phyloP scores from a whole-genome alignment of 2,888 invertebrate species.

The Serripes groenlandicus region DNA sequence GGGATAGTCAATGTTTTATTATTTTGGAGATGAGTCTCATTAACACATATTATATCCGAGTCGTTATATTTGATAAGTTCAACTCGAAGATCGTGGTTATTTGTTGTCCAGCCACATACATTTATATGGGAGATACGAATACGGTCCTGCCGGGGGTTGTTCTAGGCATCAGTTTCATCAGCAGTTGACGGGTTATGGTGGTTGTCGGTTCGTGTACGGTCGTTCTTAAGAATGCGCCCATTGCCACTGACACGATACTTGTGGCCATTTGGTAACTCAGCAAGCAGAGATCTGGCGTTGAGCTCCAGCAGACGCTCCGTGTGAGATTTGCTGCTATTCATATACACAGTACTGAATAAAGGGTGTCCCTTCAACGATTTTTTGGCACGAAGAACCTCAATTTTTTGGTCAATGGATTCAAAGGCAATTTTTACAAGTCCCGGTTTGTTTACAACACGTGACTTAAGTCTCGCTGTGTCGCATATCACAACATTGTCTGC shows the following conservation, averaged over 20 bases:
- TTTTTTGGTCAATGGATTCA: neutral
- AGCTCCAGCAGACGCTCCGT: neutral
- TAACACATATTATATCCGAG: neutral
- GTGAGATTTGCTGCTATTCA: conserved; percentile 13
- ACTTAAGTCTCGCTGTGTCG: neutral
- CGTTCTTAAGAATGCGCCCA: neutral
- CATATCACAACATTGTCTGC: no score
- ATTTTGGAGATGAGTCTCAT: conserved; percentile 9
- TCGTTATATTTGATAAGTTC: neutral
- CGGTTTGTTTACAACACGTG: neutral
- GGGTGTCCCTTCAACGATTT: neutral
- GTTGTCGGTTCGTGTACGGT: no score
- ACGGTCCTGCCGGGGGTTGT: neutral
- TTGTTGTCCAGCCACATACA: conserved; percentile 58
- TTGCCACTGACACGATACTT: neutral
- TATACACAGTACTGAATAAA: neutral
- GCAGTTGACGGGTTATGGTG: neutral
- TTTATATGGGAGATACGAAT: conserved; percentile 49
- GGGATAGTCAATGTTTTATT: neutral
- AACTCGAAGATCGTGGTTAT: neutral
- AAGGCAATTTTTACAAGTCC: conserved; percentile 1
- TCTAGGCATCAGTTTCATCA: no score
- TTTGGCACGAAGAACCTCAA: neutral
- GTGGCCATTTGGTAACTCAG: neutral
- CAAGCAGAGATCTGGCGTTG: neutral